Evolutionary conservation across 2,888 invertebrate genomes (phyloP).

Genomic region (Lasioglossum lativentre): DNA sequence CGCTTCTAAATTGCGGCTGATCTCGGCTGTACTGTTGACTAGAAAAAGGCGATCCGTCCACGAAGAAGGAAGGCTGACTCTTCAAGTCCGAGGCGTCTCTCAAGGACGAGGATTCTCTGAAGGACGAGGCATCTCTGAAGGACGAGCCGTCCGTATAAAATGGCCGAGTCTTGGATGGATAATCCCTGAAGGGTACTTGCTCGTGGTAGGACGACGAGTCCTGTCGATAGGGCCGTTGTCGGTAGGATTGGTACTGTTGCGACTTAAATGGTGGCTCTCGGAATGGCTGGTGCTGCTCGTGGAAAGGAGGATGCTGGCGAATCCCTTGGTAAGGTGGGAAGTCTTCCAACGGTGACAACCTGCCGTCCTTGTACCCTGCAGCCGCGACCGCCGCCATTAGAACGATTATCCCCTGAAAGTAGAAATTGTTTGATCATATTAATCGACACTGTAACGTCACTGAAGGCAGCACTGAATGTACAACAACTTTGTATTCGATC

Average conservation of each 20-base stretch:
- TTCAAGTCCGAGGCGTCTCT: constrained; percentile 41
- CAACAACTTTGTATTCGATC: not conserved
- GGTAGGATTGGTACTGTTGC: constrained; percentile 50
- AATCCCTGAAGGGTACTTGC: constrained; percentile 48
- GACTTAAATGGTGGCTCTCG: constrained; percentile 59
- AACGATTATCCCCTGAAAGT: constrained; percentile 71
- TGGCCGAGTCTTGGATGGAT: constrained; percentile 39
- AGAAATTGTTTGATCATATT: not conserved
- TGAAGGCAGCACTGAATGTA: not conserved
- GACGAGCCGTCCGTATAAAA: constrained; percentile 28
- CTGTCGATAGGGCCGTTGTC: constrained; percentile 39
- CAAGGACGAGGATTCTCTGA: constrained; percentile 44
- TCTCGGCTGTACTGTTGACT: constrained; percentile 26
- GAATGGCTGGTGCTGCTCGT: constrained; percentile 66
- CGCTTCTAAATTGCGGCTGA: constrained; percentile 25
- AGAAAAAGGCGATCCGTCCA: constrained; percentile 27
- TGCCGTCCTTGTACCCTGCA: constrained; percentile 62
- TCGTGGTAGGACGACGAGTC: constrained; percentile 22
- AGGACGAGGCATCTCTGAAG: constrained; percentile 35
- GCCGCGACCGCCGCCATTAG: constrained; percentile 63
- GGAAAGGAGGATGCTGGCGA: constrained; percentile 60
- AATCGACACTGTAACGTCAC: not conserved
- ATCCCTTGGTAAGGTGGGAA: constrained; percentile 68
- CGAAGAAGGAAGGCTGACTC: constrained; percentile 16
- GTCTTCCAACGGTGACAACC: constrained; percentile 62